phyloP scores from a whole-genome alignment of 2,888 invertebrate species.

The Lottia gigantea region DNA sequence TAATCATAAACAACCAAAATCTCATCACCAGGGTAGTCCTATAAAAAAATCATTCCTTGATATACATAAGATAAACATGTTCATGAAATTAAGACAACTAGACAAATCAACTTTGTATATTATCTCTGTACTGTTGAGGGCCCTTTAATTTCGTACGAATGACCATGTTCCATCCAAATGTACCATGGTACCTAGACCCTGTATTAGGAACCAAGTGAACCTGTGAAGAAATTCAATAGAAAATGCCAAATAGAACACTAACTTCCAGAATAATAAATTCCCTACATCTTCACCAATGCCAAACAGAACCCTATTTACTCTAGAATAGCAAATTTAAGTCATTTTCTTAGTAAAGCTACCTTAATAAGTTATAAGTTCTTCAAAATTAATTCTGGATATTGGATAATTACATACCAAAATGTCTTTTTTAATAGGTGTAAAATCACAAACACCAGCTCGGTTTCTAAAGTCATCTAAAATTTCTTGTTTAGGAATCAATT shows the following conservation, averaged over 20 bases:
- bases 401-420: conserved; percentile 51
- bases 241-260: too few species aligned
- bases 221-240: too few species aligned
- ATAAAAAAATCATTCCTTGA: conserved; percentile 17
- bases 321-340: too few species aligned
- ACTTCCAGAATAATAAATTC: too few species aligned
- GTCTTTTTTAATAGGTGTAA: conserved; percentile 62
- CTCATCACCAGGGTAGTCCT: conserved; percentile 66
- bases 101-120: too few species aligned
- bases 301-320: neutral
- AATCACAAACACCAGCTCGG: conserved; percentile 67
- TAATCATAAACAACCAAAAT: conserved; percentile 66
- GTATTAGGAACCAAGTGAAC: too few species aligned
- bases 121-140: too few species aligned
- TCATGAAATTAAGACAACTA: too few species aligned
- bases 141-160: too few species aligned
- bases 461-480: conserved; percentile 63
- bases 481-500: conserved; percentile 62
- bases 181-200: too few species aligned
- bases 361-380: neutral
- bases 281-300: neutral
- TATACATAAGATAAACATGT: too few species aligned
- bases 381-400: neutral
- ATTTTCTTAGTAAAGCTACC: neutral
- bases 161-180: too few species aligned